phyloP scores from a whole-genome alignment of 1,140 invertebrate genomes.

The Ooceraea biroi region DNA sequence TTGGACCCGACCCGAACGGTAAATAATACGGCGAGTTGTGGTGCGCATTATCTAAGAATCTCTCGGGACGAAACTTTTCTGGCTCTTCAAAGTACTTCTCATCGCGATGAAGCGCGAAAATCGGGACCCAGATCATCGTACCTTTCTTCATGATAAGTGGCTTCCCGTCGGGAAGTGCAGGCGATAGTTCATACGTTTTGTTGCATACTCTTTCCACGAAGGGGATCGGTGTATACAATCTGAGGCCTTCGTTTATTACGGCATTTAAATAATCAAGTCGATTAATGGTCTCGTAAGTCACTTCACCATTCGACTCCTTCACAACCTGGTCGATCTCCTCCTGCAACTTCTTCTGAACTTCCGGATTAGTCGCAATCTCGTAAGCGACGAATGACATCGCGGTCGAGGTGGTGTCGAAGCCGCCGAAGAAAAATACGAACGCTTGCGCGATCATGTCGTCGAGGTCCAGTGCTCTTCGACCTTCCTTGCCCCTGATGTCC shows the following conservation, averaged over 20 bases:
- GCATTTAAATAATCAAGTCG: constrained; percentile 85
- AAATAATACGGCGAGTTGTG: background rate
- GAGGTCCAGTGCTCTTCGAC: constrained; percentile 69
- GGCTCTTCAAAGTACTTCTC: constrained; percentile 46
- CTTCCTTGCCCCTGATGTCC: background rate
- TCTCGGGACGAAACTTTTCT: constrained; percentile 20
- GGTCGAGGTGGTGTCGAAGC: constrained; percentile 85
- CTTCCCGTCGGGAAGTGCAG: constrained; percentile 27
- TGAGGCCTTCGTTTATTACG: constrained; percentile 86
- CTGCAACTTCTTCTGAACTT: constrained; percentile 87
- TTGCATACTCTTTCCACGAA: constrained; percentile 84
- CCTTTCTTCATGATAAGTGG: constrained; percentile 29
- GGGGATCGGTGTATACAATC: constrained; percentile 87
- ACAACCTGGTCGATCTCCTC: constrained; percentile 86
- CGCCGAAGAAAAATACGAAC: constrained; percentile 86
- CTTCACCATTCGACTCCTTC: constrained; percentile 78
- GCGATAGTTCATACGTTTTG: constrained; percentile 80
- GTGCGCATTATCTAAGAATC: constrained; percentile 24
- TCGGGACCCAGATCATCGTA: constrained; percentile 3
- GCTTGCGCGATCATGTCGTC: constrained; percentile 85
- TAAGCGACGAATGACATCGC: constrained; percentile 81
- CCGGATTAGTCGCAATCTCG: constrained; percentile 86
- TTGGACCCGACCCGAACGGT: constrained; percentile 39
- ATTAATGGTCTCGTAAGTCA: constrained; percentile 82
- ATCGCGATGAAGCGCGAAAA: constrained; percentile 5